These are phyloP conservation scores for Microplitis manilae DNA, from an alignment of 2,888 invertebrate genomes.

Conservation along the genomic window DNA sequence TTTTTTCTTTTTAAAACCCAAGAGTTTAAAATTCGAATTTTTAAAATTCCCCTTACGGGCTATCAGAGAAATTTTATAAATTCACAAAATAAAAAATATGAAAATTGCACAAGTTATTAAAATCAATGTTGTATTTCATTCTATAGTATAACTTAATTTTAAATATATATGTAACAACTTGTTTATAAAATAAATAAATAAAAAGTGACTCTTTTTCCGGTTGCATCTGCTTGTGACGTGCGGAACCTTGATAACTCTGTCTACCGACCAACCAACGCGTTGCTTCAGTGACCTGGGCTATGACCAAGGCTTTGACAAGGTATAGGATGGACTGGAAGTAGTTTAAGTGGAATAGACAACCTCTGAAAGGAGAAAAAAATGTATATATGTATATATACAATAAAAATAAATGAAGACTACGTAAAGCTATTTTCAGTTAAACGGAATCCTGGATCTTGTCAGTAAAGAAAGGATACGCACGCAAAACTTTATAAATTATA, in stretches of 20 bases:
- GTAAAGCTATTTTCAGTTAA: background rate
- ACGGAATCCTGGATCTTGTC: slow-evolving; percentile 50
- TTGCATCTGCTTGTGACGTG: slow-evolving; percentile 8
- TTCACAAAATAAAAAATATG: too few species aligned
- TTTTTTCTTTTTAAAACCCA: too few species aligned
- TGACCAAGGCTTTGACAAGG: slow-evolving; percentile 45
- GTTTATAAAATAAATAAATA: background rate
- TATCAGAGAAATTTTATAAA: too few species aligned
- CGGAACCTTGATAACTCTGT: slow-evolving; percentile 56
- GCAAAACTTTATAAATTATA: background rate
- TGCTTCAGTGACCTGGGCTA: slow-evolving; percentile 48
- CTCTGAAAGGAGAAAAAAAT: slow-evolving; percentile 6
- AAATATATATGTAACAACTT: background rate
- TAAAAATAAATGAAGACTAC: slow-evolving; percentile 34
- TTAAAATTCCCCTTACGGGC: too few species aligned
- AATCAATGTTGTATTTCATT: too few species aligned
- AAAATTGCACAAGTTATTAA: too few species aligned
- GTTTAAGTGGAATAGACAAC: background rate
- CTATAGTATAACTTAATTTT: too few species aligned
- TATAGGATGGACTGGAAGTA: background rate
- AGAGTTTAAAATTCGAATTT: too few species aligned
- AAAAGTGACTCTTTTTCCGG: background rate
- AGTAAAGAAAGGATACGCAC: slow-evolving; percentile 2
- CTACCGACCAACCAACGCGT: slow-evolving; percentile 27
- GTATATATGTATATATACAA: slow-evolving; percentile 34